Evolutionary conservation across 2,888 invertebrate genomes (phyloP).

Genomic region (Neocrepidodera transversa): DNA sequence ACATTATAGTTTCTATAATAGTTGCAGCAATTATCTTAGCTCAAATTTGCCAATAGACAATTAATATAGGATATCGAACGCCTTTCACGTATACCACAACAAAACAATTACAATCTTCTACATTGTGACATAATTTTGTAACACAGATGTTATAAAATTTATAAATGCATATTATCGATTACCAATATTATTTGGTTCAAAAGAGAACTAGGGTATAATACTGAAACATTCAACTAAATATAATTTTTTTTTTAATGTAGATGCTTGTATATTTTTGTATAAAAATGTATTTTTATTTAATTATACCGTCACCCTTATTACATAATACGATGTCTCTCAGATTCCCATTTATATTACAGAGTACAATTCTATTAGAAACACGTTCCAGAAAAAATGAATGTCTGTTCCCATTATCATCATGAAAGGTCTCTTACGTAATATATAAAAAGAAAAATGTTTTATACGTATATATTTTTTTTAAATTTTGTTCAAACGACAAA

Average conservation of each 20-base stretch:
- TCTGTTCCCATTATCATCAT: slow-evolving; percentile 1
- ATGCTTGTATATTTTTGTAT: too few relatives aligned
- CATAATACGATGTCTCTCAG: too few relatives aligned
- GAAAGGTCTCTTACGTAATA: neutral
- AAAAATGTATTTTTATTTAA: too few relatives aligned
- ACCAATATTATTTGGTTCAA: too few relatives aligned
- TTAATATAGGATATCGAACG: slow-evolving; percentile 29
- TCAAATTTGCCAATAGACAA: slow-evolving; percentile 31
- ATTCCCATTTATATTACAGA: neutral
- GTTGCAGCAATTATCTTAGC: slow-evolving; percentile 27
- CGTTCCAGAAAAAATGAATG: neutral
- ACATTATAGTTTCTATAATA: slow-evolving; percentile 27
- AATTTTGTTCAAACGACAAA: slow-evolving; percentile 16
- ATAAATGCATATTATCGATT: too few relatives aligned
- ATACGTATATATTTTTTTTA: slow-evolving; percentile 9
- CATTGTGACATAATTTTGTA: slow-evolving; percentile 11
- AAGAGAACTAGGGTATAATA: too few relatives aligned
- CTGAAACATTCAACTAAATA: too few relatives aligned
- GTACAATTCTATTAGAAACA: neutral
- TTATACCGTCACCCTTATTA: too few relatives aligned
- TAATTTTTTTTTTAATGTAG: too few relatives aligned
- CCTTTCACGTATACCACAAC: slow-evolving; percentile 27
- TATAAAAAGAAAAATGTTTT: neutral
- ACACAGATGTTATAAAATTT: slow-evolving; percentile 22
- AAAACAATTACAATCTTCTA: slow-evolving; percentile 20